Base-by-base conservation (phyloP, 92 coral and sea anemone species). In the Epizoanthus ramosus region DNA sequence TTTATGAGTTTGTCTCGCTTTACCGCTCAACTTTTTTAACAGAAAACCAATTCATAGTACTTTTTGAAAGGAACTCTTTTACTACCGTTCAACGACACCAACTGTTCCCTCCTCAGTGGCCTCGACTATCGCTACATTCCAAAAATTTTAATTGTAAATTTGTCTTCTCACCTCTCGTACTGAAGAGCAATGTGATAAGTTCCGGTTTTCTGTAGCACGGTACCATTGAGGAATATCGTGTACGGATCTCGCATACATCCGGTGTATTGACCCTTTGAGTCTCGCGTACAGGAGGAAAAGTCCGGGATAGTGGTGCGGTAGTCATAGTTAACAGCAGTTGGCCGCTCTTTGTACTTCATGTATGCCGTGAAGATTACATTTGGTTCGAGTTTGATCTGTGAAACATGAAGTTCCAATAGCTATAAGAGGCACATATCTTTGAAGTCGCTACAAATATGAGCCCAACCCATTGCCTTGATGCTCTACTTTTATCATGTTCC, bases 161-260 rank as follows among this genome's bases (percentile, higher is more conserved):
- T 57, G 2, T 41, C 37, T 0, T 50, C 76, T 50, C 50, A 69
- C 71, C 59, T 57, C 12, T 80, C 83, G 73, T 84, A 75, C 8
- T 73, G 83, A 1, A 93, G 50, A 4, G 94, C 94, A 35, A 93
- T 88, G 83, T 47, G 90, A 69, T 91, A 91, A 3, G 79, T 57
- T 6, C 91, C 97, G 24, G 86, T 57, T 35, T 68, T 41, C 1
- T 53, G 45, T 6, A 80, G 23, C 59, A 85, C 47, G 15, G 61
- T 58, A 7, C 73, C 37, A 22, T 52, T 59, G 24, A 89, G 15
- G 19, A 85, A 79, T 3, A 73, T 33, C 31, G 79, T 83, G 79
- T 76, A 39, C 3, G 81, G 81, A 33, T 76, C 81, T 28, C 19
- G 41, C 68, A 10, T 45, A 47, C 81, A 76, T 2, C 39, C 70